Evolutionary conservation across 2,797 vertebrate species (phyloP).

Genomic region (Oceanodroma leucorhoa): DNA sequence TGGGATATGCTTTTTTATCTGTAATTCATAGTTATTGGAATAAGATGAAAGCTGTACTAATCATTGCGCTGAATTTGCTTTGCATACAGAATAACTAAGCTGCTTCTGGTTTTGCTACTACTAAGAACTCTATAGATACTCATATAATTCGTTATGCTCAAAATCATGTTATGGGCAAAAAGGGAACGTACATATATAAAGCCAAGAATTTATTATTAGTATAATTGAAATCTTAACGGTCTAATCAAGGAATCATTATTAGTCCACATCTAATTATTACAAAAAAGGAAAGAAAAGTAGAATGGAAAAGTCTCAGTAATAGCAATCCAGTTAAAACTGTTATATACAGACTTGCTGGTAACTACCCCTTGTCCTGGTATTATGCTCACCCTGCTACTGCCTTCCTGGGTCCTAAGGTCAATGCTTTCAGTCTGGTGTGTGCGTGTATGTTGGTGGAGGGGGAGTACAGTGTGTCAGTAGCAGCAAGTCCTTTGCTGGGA

Average conservation of each 20-base stretch:
- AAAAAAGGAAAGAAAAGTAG: not conserved
- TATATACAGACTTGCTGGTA: not conserved
- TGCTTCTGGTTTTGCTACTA: not conserved
- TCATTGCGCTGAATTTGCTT: not conserved
- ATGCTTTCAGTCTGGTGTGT: fast-evolving
- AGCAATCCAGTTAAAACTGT: not conserved
- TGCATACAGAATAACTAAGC: not conserved
- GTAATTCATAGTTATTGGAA: slow-evolving; percentile 20
- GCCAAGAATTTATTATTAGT: not conserved
- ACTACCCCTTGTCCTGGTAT: not conserved
- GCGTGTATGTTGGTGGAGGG: not conserved
- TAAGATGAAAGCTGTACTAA: slow-evolving; percentile 27
- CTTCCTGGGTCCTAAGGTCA: not conserved
- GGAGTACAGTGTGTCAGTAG: not conserved
- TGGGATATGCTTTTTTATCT: slow-evolving; percentile 2
- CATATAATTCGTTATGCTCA: not conserved
- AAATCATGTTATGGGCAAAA: not conserved
- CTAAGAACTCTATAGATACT: not conserved
- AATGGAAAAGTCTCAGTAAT: not conserved
- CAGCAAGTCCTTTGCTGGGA: not conserved
- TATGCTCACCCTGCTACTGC: not conserved
- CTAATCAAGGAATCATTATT: not conserved
- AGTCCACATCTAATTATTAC: not conserved
- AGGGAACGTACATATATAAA: not conserved
- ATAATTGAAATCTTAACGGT: not conserved